Base-by-base conservation (phyloP, 2,113 vertebrate species). In the Tyto alba region DNA sequence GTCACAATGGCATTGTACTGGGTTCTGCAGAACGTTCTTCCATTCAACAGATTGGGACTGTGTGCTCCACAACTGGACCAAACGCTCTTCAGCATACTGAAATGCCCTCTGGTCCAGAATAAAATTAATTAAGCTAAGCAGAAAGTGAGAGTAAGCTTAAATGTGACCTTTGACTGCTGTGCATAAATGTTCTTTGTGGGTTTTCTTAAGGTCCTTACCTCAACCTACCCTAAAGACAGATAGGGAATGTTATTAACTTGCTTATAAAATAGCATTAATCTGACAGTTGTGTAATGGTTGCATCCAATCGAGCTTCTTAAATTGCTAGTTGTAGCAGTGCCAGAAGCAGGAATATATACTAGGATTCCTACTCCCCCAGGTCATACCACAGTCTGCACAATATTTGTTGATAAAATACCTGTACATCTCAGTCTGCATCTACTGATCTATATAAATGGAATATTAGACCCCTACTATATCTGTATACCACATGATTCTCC, bases 1-100 rank as follows among this genome's bases (percentile, higher is more conserved):
- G 40, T 84, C 11, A 23, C n/a, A 62, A 25, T 41, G 32, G 15
- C 0, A 0, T 50, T 27, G 6, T 66, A 17, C n/a, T 90, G 60
- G 38, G 18, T 64, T 88, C 90, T 76, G 45, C 29, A 83, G 40
- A 64, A 36, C 1, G 0, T 60, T 83, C 10, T 20, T 92, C 20
- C 19, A 5, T 32, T 32, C 25, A 60, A 4, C 38, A 80, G 29
- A 26, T 8, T n/a, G 19, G 19, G 38, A 26, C 62, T 63, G 5
- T 27, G 43, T 57, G 41, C 41, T 69, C 36, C 0, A 0, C 41
- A 67, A 3, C 29, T 1, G 3, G 13, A 34, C 62, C 71, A 56
- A n/a, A 56, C 50, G 56, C 45, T 45, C 7, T 38, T 73, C 1
- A 3, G 22, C 36, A 4, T 40, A 29, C 27, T n/a, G 60, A 87